Evolutionary conservation across 2,888 invertebrate genomes (phyloP), one percentile per base, ranked within the genome.

Genomic region (Beris morrisii): DNA sequence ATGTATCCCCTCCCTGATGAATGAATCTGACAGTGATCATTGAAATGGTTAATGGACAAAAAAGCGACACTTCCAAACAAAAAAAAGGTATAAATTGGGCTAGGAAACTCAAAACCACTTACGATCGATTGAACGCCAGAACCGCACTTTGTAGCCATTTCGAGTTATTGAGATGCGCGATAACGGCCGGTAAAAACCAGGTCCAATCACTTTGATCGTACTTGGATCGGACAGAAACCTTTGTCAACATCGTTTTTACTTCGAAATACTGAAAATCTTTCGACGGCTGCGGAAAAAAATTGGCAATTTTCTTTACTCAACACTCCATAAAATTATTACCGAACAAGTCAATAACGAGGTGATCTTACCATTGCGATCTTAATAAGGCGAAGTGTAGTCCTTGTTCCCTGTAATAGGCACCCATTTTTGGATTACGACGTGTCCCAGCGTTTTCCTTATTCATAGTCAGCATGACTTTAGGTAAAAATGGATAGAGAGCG

Each of bases 1-100:
- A 32, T 61, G 44, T 61, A 50, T 61, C 61, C 22, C 22, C 61
- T 52, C 61, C 30, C 32, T 38, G 61, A 61, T 61, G 61, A 61
- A 61, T 61, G 52, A 22, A 50, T 12, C 52, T 52, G 61, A 52
- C 61, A 61, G 38, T 61, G 61, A 59, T 44, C 48, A 46, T 38
- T 48, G 31, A 48, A 59, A 59, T 59, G 22, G 46, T 43, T 56
- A 13, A 54, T 54, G 31, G 11, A 54, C 13, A 12, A 13, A 38
- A 38, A 38, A 38, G 9, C 38, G 38, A 3, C 5, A 38, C 38
- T 7, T 9, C 38, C 9, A 38, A 7, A 38, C 4, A 38, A 38
- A 54, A 54, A 12, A 3, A 11, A 28, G 5, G 2, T 28, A 52
- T 30, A 22, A 54, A 31, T 54, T 31, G 38, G 38, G 38, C 9